Percentiles rank a stretch among this genome's conserved stretches.
These are phyloP conservation scores for Mastomys coucha DNA, from an alignment of 2,113 vertebrate genomes.

Conservation along the genomic window DNA sequence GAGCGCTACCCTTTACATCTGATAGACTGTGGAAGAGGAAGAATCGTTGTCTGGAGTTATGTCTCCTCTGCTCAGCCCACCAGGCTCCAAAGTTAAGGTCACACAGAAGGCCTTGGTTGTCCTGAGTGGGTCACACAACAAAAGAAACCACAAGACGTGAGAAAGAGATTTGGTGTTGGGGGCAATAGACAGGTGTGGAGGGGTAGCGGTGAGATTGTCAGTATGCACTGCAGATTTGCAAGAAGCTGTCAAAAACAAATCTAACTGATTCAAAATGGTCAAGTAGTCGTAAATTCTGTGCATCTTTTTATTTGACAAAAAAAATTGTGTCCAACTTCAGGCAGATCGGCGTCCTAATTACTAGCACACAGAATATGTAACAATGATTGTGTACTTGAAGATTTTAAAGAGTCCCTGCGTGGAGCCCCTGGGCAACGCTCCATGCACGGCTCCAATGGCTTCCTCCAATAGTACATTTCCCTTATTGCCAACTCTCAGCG, in stretches of 20 bases:
- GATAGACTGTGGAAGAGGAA: not conserved
- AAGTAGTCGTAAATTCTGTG: not conserved
- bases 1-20: not conserved
- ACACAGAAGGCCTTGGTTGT: not conserved
- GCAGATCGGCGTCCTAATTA: not conserved
- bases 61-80: not conserved
- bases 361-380: not conserved
- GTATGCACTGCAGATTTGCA: too few relatives aligned
- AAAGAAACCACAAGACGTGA: not conserved
- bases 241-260: not conserved
- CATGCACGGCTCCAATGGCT: accelerated
- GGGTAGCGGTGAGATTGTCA: not conserved
- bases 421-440: not conserved
- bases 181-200: not conserved
- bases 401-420: too few relatives aligned
- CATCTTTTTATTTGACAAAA: not conserved
- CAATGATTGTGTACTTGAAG: not conserved
- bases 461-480: not conserved
- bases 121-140: not conserved
- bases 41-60: not conserved
- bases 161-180: not conserved
- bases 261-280: not conserved
- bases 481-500: not conserved
- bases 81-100: not conserved
- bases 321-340: not conserved